A percentile compares a stretch with the other conserved stretches of the same genome.
phyloP scores from a whole-genome alignment of 2,797 vertebrate genomes.

The Enteromius viviparus region DNA sequence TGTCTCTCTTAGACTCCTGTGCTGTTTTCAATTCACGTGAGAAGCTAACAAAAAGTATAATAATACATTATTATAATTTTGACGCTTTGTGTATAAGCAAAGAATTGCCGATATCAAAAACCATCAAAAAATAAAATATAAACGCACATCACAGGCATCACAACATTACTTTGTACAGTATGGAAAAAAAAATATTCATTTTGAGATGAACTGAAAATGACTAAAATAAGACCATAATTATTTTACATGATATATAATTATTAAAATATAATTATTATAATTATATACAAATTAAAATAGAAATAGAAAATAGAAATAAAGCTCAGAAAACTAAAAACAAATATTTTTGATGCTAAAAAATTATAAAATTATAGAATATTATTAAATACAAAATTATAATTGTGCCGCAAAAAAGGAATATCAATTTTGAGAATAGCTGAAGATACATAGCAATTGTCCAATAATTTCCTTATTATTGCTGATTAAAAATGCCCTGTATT shows the following conservation, averaged over 20 bases:
- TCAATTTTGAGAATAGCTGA: too few relatives aligned
- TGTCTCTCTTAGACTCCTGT: conserved; percentile 29
- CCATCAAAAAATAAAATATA: neutral
- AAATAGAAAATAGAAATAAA: too few relatives aligned
- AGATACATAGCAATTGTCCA: too few relatives aligned
- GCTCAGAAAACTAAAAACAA: neutral
- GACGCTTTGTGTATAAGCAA: neutral
- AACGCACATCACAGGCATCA: neutral
- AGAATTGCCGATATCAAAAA: neutral
- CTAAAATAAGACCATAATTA: neutral
- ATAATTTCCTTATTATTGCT: too few relatives aligned
- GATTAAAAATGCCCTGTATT: neutral
- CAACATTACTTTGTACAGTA: neutral
- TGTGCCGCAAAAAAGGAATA: neutral
- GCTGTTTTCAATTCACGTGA: neutral
- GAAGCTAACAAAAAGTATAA: neutral
- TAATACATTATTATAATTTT: neutral
- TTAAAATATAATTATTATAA: too few relatives aligned
- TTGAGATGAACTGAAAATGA: neutral
- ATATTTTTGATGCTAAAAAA: neutral
- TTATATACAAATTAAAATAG: too few relatives aligned
- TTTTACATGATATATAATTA: neutral
- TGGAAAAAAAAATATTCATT: neutral
- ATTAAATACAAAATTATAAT: neutral
- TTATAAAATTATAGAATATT: too few relatives aligned